phyloP scores from a whole-genome alignment of 2,797 vertebrate genomes.

The Gila robusta region DNA sequence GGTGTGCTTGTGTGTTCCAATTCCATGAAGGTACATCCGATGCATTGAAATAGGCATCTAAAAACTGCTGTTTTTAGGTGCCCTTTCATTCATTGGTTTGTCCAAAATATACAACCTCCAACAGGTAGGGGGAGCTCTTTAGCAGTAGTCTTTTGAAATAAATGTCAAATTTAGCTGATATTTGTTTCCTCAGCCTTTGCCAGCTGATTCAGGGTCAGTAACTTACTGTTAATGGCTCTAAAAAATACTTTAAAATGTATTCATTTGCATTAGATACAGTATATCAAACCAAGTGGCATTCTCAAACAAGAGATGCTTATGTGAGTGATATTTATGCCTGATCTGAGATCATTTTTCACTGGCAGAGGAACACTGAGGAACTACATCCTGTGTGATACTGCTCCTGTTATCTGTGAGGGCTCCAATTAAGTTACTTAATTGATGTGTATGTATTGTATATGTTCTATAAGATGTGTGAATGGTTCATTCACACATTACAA shows the following conservation, averaged over 20 bases:
- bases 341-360: slow-evolving; percentile 9
- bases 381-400: slow-evolving; percentile 74
- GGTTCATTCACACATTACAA: slow-evolving; percentile 81
- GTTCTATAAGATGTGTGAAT: slow-evolving; percentile 78
- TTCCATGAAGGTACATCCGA: slow-evolving; percentile 76
- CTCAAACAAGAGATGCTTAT: slow-evolving; percentile 7
- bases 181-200: slow-evolving; percentile 11
- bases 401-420: slow-evolving; percentile 73
- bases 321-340: neutral
- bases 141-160: slow-evolving; percentile 66
- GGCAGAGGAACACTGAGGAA: slow-evolving; percentile 34
- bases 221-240: neutral
- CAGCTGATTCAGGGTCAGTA: slow-evolving; percentile 8
- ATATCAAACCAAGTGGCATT: neutral
- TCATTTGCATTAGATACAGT: neutral
- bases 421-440: slow-evolving; percentile 80
- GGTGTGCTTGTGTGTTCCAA: slow-evolving; percentile 76
- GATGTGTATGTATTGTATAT: slow-evolving; percentile 75
- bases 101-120: slow-evolving; percentile 74
- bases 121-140: slow-evolving; percentile 83
- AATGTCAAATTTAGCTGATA: slow-evolving; percentile 45
- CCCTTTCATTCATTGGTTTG: slow-evolving; percentile 74
- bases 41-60: slow-evolving; percentile 69
- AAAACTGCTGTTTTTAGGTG: slow-evolving; percentile 70
- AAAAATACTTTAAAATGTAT: neutral